A percentile compares a stretch with the other conserved stretches of the same genome.
These are phyloP conservation scores for Drosophila rufa DNA, from an alignment of 1,140 invertebrate genomes.

Conservation along the genomic window DNA sequence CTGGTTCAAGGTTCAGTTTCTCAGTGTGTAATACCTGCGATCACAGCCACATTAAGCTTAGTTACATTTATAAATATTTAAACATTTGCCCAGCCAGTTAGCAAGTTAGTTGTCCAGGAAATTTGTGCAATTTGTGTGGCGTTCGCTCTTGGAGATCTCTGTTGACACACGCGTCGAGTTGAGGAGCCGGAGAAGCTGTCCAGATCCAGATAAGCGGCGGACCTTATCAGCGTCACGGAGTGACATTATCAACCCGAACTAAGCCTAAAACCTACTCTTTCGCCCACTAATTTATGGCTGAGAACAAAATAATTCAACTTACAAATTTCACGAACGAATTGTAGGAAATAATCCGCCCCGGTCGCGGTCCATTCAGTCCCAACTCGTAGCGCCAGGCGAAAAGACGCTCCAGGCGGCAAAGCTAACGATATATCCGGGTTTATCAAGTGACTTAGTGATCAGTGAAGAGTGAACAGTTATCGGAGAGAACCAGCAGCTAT, in stretches of 20 bases:
- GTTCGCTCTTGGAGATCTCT: constrained; percentile 19
- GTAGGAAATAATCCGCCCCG: constrained; percentile 59
- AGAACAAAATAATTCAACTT: constrained; percentile 68
- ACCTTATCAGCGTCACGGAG: constrained; percentile 64
- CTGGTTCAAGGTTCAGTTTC: constrained; percentile 55
- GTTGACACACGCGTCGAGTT: constrained; percentile 58
- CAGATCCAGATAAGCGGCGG: constrained; percentile 36
- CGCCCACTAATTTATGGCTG: constrained; percentile 58
- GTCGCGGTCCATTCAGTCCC: constrained; percentile 45
- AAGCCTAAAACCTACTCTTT: constrained; percentile 70
- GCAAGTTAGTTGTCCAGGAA: constrained; percentile 17
- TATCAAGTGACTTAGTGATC: constrained; percentile 25
- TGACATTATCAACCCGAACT: constrained; percentile 77
- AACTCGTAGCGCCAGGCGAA: constrained; percentile 50
- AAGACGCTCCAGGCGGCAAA: constrained; percentile 50
- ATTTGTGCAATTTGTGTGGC: constrained; percentile 35
- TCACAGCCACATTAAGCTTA: constrained; percentile 9
- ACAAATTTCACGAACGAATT: constrained; percentile 57
- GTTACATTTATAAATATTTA: constrained; percentile 36
- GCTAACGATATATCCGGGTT: constrained; percentile 11
- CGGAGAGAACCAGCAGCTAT: constrained; percentile 35
- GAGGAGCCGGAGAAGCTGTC: constrained; percentile 53
- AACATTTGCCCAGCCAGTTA: constrained; percentile 31
- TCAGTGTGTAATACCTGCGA: background rate
- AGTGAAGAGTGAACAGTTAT: background rate